Evolutionary conservation across 2,113 vertebrate genomes (phyloP).

Genomic region (Phaetusa simplex): DNA sequence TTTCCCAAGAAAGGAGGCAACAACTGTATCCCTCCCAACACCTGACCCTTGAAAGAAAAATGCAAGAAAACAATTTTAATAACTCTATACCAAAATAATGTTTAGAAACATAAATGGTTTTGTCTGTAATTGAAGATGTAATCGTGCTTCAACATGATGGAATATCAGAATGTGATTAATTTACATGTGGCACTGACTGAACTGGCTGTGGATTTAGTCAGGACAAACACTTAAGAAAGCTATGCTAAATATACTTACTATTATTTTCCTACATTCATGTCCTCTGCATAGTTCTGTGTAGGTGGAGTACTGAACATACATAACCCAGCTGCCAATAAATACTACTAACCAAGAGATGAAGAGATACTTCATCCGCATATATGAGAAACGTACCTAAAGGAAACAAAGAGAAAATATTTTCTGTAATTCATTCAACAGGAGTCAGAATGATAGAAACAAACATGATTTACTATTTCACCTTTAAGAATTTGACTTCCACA

Average conservation of each 20-base stretch:
- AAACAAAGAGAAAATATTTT: conserved; percentile 23
- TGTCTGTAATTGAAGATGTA: background rate
- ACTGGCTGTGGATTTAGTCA: background rate
- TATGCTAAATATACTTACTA: conserved; percentile 81
- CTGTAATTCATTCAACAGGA: conserved; percentile 10
- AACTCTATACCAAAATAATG: background rate
- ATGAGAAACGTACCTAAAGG: conserved; percentile 87
- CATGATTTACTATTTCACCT: background rate
- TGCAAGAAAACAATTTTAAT: background rate
- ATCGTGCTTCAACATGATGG: background rate
- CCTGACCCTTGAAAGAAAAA: background rate
- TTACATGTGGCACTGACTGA: background rate
- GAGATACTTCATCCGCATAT: conserved; percentile 92
- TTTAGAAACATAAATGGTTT: background rate
- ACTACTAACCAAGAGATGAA: conserved; percentile 96
- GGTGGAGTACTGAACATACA: conserved; percentile 93
- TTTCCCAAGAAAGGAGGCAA: background rate
- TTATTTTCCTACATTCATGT: conserved; percentile 92
- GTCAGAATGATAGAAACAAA: background rate
- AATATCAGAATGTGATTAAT: background rate
- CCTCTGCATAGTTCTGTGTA: conserved; percentile 97
- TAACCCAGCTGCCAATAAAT: conserved; percentile 95
- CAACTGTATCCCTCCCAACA: background rate
- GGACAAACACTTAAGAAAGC: background rate
- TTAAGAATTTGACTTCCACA: background rate